Base-by-base conservation (phyloP, 2,888 invertebrate genomes). In the Macrophya alboannulata region DNA sequence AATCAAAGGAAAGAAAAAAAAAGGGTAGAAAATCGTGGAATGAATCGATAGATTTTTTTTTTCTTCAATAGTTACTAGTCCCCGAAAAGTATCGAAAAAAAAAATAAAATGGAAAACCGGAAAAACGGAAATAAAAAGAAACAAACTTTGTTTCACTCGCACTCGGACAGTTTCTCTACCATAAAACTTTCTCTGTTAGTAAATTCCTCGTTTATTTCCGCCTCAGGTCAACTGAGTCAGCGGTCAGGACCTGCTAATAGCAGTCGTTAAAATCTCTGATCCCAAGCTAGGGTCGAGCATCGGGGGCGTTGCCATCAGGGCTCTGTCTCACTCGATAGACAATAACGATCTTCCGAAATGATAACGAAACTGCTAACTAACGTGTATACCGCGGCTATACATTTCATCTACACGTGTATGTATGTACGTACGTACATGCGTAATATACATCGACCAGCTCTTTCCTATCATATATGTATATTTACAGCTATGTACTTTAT, bases 211-310 rank as follows among this genome's bases (percentile, higher is more conserved):
- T 59, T 81, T 81, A 81, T 81, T 81, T 81, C 62, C 81, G 81
- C 81, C 81, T 81, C 81, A 59, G 81, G 81, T 81, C 81, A 62
- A 81, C 81, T 81, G 81, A 81, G 81, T 81, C 81, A 81, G 81
- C 81, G 81, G 81, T 81, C 81, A 81, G 81, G 81, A 81, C 81
- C 81, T 81, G 81, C 43, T 81, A 81, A 81, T 81, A 81, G 81
- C 62, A 62, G 81, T 81, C 81, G 81, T 81, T 81, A 81, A 81
- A 81, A 81, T 81, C 81, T 81, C 81, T 81, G 81, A 81, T 62
- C 81, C 81, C 81, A n/a, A 81, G 62, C 31, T 81, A 59, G 77
- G 81, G 59, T 81, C 81, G 77, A 77, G 31, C 55, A 40, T 25
- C 40, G 40, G 62, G 81, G 81, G 81, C 81, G 81, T 81, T 62